Percentiles rank a stretch among this genome's conserved stretches.
phyloP scores from a whole-genome alignment of 2,113 vertebrate species.

The Anarrhichthys ocellatus region DNA sequence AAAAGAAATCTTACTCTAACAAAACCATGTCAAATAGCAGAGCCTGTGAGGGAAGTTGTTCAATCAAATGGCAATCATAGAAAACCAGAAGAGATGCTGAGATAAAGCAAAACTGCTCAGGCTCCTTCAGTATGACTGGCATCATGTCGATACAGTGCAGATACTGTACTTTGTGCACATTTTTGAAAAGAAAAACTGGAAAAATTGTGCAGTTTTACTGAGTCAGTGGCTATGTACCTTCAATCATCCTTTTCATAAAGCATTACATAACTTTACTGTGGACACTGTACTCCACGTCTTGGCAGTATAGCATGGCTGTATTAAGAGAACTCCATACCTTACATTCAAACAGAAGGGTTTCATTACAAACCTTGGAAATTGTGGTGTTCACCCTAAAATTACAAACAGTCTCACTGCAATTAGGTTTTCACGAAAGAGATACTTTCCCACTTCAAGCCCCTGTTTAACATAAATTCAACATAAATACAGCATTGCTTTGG shows the following conservation, averaged over 20 bases:
- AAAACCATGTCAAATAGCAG: slow-evolving; percentile 30
- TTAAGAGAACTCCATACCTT: not conserved
- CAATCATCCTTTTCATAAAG: not conserved
- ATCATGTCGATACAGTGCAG: not conserved
- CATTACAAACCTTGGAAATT: not conserved
- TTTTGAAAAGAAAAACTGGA: not conserved
- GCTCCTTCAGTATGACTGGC: slow-evolving; percentile 13
- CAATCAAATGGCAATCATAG: slow-evolving; percentile 45
- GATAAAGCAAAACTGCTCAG: slow-evolving; percentile 24
- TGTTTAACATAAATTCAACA: not conserved
- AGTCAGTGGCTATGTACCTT: not conserved
- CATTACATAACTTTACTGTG: slow-evolving; percentile 7
- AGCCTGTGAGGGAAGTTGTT: slow-evolving; percentile 8
- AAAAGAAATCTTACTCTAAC: slow-evolving; percentile 22
- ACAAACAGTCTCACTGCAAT: not conserved
- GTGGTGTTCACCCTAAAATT: not conserved
- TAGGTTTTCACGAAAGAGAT: not conserved
- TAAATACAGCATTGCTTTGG: not conserved
- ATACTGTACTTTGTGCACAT: not conserved
- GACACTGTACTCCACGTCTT: not conserved
- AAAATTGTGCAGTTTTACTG: not conserved
- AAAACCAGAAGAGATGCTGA: slow-evolving; percentile 39
- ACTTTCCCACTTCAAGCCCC: not conserved
- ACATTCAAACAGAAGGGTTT: not conserved
- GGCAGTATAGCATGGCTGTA: not conserved